A percentile compares a stretch with the other conserved stretches of the same genome.
These are phyloP conservation scores for Dinothrombium tinctorium DNA, from an alignment of 1,140 invertebrate genomes.

Conservation along the genomic window DNA sequence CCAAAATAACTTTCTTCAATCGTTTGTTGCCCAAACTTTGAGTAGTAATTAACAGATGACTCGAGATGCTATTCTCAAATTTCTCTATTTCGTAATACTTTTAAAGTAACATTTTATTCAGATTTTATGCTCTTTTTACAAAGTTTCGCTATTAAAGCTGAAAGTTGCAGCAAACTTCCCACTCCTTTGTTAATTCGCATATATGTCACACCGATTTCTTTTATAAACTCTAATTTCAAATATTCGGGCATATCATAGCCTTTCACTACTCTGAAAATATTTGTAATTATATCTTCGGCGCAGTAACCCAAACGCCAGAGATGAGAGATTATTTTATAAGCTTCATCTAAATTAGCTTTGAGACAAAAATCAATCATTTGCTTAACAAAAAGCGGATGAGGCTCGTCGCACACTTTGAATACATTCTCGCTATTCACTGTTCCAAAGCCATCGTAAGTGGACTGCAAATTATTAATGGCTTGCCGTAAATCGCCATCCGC, in stretches of 20 bases:
- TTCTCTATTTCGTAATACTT: background rate
- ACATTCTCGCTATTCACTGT: conserved; percentile 81
- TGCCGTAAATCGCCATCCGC: conserved; percentile 95
- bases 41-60: too few species aligned
- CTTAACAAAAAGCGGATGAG: conserved; percentile 78
- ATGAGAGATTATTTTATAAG: conserved; percentile 62
- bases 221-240: conserved; percentile 63
- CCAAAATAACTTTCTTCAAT: too few species aligned
- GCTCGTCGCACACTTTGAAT: conserved; percentile 99
- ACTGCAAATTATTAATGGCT: conserved; percentile 92
- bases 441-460: conserved; percentile 80
- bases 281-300: conserved; percentile 81
- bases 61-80: background rate
- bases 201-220: conserved; percentile 79
- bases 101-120: background rate
- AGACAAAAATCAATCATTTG: conserved; percentile 69
- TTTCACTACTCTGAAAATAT: conserved; percentile 81
- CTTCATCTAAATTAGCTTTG: conserved; percentile 53
- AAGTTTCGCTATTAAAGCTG: conserved; percentile 56
- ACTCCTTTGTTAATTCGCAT: conserved; percentile 71
- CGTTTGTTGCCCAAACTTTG: too few species aligned
- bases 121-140: conserved; percentile 27
- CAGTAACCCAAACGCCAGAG: conserved; percentile 84
- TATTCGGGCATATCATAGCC: conserved; percentile 51
- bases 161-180: conserved; percentile 62